These are phyloP conservation scores for Trichoplusia ni DNA, from an alignment of 1,140 invertebrate species.

Conservation along the genomic window DNA sequence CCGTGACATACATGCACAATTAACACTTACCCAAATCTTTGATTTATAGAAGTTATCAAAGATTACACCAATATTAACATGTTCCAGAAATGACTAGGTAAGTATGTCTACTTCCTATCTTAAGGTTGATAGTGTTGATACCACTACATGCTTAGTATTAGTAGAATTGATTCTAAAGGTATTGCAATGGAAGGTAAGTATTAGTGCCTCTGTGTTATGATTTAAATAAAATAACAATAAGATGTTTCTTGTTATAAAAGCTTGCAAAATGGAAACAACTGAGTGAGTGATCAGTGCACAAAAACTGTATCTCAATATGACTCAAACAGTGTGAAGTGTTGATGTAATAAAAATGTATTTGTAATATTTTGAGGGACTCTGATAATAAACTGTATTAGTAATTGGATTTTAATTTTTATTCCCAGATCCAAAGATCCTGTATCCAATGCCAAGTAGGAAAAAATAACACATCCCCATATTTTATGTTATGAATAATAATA, in stretches of 20 bases:
- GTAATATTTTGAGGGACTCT: conserved; percentile 55
- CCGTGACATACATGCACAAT: conserved; percentile 16
- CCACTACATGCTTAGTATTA: not conserved
- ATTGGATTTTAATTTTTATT: conserved; percentile 59
- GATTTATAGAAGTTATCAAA: not conserved
- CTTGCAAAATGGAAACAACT: conserved; percentile 75
- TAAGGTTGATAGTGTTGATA: no score
- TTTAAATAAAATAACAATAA: conserved; percentile 46
- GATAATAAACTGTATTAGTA: conserved; percentile 69
- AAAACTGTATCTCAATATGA: conserved; percentile 49
- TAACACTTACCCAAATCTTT: conserved; percentile 1
- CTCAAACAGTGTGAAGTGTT: conserved; percentile 58
- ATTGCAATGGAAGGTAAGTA: conserved; percentile 27
- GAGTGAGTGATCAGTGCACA: conserved; percentile 67
- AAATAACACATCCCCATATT: not conserved
- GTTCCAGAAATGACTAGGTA: conserved; percentile 42
- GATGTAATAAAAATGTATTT: conserved; percentile 54
- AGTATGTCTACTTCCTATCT: conserved; percentile 49
- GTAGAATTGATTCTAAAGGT: not conserved
- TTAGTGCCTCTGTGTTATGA: conserved; percentile 27
- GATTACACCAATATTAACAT: not conserved
- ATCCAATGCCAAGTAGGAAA: conserved; percentile 51
- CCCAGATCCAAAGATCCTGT: conserved; percentile 71
- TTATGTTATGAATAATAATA: conserved; percentile 19
- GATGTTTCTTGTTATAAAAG: conserved; percentile 71